Percentiles rank a stretch among this genome's conserved stretches.
Conservation (phyloP, 2,113 vertebrate species). For the cat (Felis catus) region F.catus_Fca126_mat1.0 CM031420.1:58093001-58093500, state of each 20-base stretch:
- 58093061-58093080: neutral
- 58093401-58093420: neutral
- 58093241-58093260: conserved; percentile 26
- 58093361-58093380: neutral
- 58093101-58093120: neutral
- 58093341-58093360: neutral
- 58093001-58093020: neutral
- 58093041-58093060: neutral
- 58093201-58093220: neutral
- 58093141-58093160: neutral
- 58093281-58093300: neutral
- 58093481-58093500: neutral
- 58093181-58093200: neutral
- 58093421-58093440: neutral
- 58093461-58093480: neutral
- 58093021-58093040: neutral
- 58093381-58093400: neutral
- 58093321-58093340: neutral
- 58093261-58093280: conserved; percentile 4
- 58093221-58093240: neutral
- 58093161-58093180: neutral
- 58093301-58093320: conserved; percentile 33
- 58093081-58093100: neutral
- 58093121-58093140: neutral
- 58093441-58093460: neutral